These are phyloP conservation scores for Aptenodytes forsteri DNA, from an alignment of 2,113 vertebrate species.

Conservation along the genomic window DNA sequence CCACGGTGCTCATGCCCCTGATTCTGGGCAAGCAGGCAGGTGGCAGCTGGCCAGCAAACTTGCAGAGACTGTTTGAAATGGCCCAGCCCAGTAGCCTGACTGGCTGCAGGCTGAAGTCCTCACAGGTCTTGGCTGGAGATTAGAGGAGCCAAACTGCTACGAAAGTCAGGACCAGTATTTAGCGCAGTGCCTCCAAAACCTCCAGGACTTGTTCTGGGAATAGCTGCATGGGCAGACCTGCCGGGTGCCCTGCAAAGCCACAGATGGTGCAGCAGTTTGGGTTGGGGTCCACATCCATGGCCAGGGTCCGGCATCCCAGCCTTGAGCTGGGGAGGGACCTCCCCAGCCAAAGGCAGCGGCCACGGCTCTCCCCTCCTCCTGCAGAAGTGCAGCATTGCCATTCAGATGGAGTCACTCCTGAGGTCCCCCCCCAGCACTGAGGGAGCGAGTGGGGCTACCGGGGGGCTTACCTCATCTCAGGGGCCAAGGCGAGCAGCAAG, in stretches of 20 bases:
- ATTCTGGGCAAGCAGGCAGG: neutral
- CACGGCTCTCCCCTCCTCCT: neutral
- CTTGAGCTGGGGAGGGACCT: neutral
- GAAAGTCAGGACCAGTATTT: neutral
- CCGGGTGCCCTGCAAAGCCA: neutral
- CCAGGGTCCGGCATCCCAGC: neutral
- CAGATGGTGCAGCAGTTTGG: fast-evolving
- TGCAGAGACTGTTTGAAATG: neutral
- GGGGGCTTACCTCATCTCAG: neutral
- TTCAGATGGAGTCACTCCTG: neutral
- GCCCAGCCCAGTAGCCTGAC: neutral
- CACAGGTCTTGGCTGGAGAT: neutral
- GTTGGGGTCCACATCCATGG: neutral
- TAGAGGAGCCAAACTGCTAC: neutral
- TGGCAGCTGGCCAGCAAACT: neutral
- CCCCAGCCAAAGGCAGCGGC: neutral
- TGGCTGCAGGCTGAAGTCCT: neutral
- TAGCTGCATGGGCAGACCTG: neutral
- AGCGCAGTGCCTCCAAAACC: neutral
- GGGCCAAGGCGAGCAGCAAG: fast-evolving
- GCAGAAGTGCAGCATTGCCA: fast-evolving
- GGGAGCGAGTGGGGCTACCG: fast-evolving
- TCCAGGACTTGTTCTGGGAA: neutral
- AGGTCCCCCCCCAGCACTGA: fast-evolving
- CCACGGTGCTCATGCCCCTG: fast-evolving